Conservation (phyloP, 2,888 invertebrate genomes). For the Mythimna lalbum region DNA sequence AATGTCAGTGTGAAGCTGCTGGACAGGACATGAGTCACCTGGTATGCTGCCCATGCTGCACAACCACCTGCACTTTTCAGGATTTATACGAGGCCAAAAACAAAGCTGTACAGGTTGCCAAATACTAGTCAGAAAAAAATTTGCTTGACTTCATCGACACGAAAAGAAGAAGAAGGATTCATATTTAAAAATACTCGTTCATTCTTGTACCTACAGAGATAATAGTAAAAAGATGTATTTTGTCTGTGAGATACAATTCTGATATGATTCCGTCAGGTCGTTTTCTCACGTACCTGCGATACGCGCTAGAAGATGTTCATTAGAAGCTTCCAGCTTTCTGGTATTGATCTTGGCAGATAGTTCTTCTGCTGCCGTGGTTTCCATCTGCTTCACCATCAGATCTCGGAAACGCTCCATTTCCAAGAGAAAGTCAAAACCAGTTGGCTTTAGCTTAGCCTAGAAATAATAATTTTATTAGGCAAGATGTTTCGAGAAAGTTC, state of each 20-base stretch:
- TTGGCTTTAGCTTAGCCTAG: slow-evolving; percentile 1
- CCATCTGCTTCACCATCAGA: slow-evolving; percentile 82
- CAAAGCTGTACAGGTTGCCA: too few species aligned
- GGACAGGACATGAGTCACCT: too few species aligned
- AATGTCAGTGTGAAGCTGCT: too few species aligned
- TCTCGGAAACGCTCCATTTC: slow-evolving; percentile 81
- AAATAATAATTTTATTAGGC: neutral
- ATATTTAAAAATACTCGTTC: neutral
- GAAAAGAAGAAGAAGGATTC: too few species aligned
- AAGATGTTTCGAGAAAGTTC: neutral
- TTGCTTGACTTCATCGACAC: too few species aligned
- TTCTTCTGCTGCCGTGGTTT: slow-evolving; percentile 86
- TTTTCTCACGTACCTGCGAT: slow-evolving; percentile 77
- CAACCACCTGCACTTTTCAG: too few species aligned
- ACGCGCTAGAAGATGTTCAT: slow-evolving; percentile 77
- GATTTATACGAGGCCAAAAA: too few species aligned
- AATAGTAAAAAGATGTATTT: neutral
- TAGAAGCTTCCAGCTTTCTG: slow-evolving; percentile 83
- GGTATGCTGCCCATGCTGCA: too few species aligned
- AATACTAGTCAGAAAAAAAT: too few species aligned
- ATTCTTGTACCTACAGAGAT: neutral
- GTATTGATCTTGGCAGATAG: slow-evolving; percentile 81
- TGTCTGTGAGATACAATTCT: neutral
- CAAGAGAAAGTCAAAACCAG: slow-evolving; percentile 76
- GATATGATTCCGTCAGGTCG: neutral